Evolutionary conservation across 2,888 invertebrate species (phyloP).

Genomic region (Mimas tiliae): DNA sequence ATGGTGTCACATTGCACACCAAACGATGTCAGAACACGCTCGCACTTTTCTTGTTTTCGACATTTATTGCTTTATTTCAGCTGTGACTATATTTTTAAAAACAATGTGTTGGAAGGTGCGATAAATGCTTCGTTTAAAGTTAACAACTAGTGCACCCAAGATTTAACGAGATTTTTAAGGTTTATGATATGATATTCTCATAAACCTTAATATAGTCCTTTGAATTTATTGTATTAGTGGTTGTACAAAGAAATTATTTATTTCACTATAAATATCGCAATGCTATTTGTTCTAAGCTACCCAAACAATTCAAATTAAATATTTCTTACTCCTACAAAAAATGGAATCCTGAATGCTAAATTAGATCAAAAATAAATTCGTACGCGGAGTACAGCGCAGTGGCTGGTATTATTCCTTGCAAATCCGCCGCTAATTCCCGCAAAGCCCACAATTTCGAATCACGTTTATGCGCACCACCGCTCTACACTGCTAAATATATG

Average conservation of each 20-base stretch:
- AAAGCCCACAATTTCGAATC: conserved; percentile 72
- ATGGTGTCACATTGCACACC: conserved; percentile 81
- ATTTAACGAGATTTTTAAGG: too few species aligned
- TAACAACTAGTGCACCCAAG: too few species aligned
- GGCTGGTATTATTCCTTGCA: conserved; percentile 62
- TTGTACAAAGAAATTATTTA: too few species aligned
- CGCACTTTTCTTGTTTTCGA: conserved; percentile 57
- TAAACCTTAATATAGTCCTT: too few species aligned
- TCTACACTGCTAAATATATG: conserved; percentile 35
- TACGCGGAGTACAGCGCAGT: conserved; percentile 26
- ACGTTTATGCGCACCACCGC: conserved; percentile 55
- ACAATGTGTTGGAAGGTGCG: background rate
- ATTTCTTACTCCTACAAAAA: background rate
- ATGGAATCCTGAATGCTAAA: background rate
- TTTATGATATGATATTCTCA: too few species aligned
- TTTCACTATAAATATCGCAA: too few species aligned
- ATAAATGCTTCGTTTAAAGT: background rate
- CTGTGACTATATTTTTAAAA: background rate
- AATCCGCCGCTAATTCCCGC: conserved; percentile 72
- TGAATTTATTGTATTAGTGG: too few species aligned
- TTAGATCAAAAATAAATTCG: conserved; percentile 8
- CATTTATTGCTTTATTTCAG: conserved; percentile 40
- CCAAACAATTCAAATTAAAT: too few species aligned
- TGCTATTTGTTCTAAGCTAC: too few species aligned
- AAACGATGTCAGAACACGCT: conserved; percentile 63